Conservation (phyloP, 1,140 invertebrate genomes). For the Oppia nitens region DNA sequence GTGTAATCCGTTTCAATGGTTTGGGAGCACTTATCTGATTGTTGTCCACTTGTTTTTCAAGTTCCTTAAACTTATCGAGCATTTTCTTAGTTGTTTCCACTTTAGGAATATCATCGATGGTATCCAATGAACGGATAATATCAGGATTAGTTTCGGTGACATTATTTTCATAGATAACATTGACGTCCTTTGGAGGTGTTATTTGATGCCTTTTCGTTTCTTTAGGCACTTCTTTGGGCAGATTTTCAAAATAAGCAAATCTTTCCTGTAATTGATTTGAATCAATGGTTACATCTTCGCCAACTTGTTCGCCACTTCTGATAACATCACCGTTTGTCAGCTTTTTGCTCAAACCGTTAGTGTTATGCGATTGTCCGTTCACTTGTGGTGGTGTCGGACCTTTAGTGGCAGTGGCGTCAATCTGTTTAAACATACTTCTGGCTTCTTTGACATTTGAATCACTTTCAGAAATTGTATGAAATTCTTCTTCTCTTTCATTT, state of each 20-base stretch:
- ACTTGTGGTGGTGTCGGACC: conserved; percentile 27
- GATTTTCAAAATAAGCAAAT: conserved; percentile 81
- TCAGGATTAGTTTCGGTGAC: conserved; percentile 54
- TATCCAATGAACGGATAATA: conserved; percentile 45
- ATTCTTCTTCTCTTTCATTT: conserved; percentile 46
- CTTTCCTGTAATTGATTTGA: conserved; percentile 61
- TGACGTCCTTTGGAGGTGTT: conserved; percentile 55
- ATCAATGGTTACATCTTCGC: conserved; percentile 51
- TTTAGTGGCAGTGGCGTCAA: conserved; percentile 42
- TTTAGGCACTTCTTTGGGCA: conserved; percentile 37
- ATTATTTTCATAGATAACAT: conserved; percentile 19
- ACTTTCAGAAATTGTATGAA: conserved; percentile 54
- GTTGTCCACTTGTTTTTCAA: conserved; percentile 50
- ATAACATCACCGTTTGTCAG: conserved; percentile 50
- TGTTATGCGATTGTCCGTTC: conserved; percentile 16
- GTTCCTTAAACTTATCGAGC: conserved; percentile 55
- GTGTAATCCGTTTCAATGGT: conserved; percentile 69
- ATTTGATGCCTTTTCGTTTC: conserved; percentile 57
- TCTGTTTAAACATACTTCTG: conserved; percentile 60
- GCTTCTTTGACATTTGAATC: conserved; percentile 40
- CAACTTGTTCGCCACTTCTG: conserved; percentile 40
- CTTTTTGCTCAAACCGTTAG: conserved; percentile 1
- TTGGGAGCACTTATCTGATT: conserved; percentile 41
- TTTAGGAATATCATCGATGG: conserved; percentile 30
- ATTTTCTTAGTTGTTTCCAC: conserved; percentile 63